Percentiles rank a stretch among this genome's conserved stretches.
Conservation (phyloP, 2,888 invertebrate species). For the Clusia tigrina region DNA sequence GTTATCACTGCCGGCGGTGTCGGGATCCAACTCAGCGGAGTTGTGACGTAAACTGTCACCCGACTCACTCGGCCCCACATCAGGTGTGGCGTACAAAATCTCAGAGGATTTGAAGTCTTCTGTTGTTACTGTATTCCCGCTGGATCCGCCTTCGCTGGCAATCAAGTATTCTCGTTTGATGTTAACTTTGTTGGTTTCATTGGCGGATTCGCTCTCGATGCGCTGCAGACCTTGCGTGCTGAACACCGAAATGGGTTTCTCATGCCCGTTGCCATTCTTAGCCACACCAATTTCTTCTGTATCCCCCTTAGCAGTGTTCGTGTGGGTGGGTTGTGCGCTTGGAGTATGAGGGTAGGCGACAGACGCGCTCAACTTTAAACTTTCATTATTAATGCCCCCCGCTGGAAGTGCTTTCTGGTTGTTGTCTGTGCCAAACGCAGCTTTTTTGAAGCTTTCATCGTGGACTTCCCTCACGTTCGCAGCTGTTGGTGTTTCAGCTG, state of each 20-base stretch:
- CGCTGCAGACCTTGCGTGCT: slow-evolving; percentile 60
- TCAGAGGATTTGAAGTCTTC: slow-evolving; percentile 21
- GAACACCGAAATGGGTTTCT: slow-evolving; percentile 60
- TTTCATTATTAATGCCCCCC: slow-evolving; percentile 42
- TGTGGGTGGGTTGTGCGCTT: neutral
- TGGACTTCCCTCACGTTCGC: slow-evolving; percentile 42
- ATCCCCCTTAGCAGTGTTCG: neutral
- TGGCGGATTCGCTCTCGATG: slow-evolving; percentile 33
- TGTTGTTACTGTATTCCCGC: neutral
- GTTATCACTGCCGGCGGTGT: slow-evolving; percentile 58
- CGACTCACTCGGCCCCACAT: neutral
- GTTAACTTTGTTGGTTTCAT: slow-evolving; percentile 56
- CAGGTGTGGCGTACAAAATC: slow-evolving; percentile 23
- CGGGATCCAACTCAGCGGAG: slow-evolving; percentile 48
- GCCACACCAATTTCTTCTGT: slow-evolving; percentile 37
- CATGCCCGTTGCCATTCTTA: slow-evolving; percentile 32
- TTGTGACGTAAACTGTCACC: slow-evolving; percentile 30
- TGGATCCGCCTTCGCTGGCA: slow-evolving; percentile 45
- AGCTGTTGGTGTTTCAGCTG: neutral
- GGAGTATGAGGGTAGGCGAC: slow-evolving; percentile 45
- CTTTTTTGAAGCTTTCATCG: too few relatives aligned
- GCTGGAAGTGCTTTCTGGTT: slow-evolving; percentile 32
- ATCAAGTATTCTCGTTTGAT: slow-evolving; percentile 53
- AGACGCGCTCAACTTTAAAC: slow-evolving; percentile 55
- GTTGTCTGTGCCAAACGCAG: slow-evolving; percentile 31